phyloP scores from a whole-genome alignment of 53 echinoderm and acorn worm genomes.

The Glandiceps talaboti region DNA sequence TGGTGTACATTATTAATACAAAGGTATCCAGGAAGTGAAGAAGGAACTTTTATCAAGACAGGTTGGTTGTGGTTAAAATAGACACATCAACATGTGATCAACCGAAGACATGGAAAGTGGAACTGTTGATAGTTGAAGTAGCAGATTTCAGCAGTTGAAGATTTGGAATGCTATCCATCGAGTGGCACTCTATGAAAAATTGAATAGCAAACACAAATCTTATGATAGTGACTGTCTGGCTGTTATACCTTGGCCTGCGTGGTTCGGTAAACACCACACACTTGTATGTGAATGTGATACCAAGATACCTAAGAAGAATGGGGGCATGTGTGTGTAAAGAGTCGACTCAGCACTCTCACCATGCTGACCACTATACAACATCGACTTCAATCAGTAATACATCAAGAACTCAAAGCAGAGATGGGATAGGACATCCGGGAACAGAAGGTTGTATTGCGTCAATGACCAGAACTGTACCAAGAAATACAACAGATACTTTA shows the following conservation, averaged over 20 bases:
- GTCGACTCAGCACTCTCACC: not conserved
- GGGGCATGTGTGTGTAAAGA: not conserved
- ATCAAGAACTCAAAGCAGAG: not conserved
- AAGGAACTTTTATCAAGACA: no score
- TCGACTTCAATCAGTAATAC: not conserved
- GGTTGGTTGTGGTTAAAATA: no score
- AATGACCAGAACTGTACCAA: not conserved
- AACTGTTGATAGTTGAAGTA: no score
- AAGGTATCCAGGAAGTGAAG: no score
- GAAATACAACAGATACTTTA: slow-evolving; percentile 35
- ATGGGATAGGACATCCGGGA: not conserved
- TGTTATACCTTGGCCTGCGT: not conserved
- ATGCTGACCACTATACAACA: not conserved
- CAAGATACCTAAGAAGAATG: not conserved
- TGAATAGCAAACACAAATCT: no score
- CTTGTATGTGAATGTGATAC: not conserved
- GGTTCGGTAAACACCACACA: not conserved
- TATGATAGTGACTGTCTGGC: not conserved
- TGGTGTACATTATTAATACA: no score
- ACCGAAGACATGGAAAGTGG: no score
- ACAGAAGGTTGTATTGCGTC: not conserved
- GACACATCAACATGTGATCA: no score
- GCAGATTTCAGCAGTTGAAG: no score
- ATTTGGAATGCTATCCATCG: no score
- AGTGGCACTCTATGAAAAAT: no score